Evolutionary conservation across 2,113 vertebrate species (phyloP).

Genomic region (Eptesicus fuscus): DNA sequence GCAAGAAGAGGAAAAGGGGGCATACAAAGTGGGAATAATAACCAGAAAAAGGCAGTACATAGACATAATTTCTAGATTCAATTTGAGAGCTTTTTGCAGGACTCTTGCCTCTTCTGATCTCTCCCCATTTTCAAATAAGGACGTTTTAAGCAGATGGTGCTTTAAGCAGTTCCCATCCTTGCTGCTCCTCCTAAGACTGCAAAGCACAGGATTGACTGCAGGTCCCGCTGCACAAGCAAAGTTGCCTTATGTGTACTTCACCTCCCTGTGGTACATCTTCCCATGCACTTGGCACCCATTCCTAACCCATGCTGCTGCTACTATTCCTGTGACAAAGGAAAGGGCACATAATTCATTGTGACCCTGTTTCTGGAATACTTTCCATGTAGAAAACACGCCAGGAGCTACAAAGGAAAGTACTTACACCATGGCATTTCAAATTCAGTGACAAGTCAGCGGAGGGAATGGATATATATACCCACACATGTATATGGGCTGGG

Average conservation of each 20-base stretch:
- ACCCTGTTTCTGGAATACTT: neutral
- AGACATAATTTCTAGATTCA: neutral
- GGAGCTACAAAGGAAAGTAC: neutral
- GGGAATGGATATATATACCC: neutral
- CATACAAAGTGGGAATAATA: neutral
- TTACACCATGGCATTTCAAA: neutral
- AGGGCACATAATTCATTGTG: neutral
- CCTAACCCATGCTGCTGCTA: neutral
- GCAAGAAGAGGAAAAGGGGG: neutral
- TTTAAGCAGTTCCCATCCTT: neutral
- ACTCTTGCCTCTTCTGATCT: neutral
- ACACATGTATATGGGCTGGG: neutral
- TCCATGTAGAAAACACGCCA: neutral
- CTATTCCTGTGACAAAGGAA: neutral
- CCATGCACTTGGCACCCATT: neutral
- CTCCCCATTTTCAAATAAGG: conserved; percentile 2
- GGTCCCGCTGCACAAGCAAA: neutral
- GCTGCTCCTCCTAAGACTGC: neutral
- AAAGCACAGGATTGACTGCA: neutral
- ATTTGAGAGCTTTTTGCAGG: neutral
- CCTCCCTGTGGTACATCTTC: neutral
- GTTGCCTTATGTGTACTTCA: neutral
- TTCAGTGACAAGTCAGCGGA: neutral
- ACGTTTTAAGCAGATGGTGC: neutral
- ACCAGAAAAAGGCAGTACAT: neutral